Evolutionary conservation across 2,888 invertebrate species (phyloP).

Genomic region (Timandra comae): DNA sequence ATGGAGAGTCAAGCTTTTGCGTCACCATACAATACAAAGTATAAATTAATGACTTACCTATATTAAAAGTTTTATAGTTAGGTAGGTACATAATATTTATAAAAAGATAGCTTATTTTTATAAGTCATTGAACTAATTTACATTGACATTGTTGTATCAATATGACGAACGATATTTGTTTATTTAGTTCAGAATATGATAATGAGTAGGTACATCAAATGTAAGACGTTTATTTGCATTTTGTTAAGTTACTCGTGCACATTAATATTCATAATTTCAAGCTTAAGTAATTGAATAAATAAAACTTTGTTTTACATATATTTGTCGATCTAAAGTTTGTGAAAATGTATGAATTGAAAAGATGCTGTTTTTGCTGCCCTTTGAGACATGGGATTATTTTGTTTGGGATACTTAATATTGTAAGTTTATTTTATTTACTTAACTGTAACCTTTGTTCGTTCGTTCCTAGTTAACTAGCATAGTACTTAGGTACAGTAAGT

Average conservation of each 20-base stretch:
- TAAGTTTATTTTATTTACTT: no score
- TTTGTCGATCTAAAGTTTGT: no score
- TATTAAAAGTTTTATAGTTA: no score
- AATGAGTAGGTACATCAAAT: slow-evolving; percentile 4
- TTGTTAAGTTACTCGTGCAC: slow-evolving; percentile 4
- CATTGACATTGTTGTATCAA: slow-evolving; percentile 15
- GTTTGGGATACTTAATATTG: slow-evolving; percentile 60
- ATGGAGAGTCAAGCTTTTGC: no score
- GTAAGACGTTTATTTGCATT: slow-evolving; percentile 5
- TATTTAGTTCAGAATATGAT: slow-evolving; percentile 8
- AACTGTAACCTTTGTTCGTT: no score
- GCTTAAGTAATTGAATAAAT: slow-evolving; percentile 3
- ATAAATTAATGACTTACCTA: no score
- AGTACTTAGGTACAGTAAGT: no score
- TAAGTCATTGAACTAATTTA: slow-evolving; percentile 19
- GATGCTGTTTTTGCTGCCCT: slow-evolving; percentile 62
- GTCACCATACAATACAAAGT: no score
- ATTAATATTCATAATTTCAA: slow-evolving; percentile 1
- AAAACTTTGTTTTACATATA: slow-evolving; percentile 23
- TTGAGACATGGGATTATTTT: slow-evolving; percentile 58
- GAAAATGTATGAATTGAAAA: slow-evolving; percentile 43
- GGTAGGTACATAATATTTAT: no score
- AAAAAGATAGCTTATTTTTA: no score
- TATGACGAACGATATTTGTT: slow-evolving; percentile 5
- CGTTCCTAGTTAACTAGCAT: no score